Percentiles rank a stretch among this genome's conserved stretches.
phyloP scores from a whole-genome alignment of 2,797 vertebrate species.

The Danio choprae region DNA sequence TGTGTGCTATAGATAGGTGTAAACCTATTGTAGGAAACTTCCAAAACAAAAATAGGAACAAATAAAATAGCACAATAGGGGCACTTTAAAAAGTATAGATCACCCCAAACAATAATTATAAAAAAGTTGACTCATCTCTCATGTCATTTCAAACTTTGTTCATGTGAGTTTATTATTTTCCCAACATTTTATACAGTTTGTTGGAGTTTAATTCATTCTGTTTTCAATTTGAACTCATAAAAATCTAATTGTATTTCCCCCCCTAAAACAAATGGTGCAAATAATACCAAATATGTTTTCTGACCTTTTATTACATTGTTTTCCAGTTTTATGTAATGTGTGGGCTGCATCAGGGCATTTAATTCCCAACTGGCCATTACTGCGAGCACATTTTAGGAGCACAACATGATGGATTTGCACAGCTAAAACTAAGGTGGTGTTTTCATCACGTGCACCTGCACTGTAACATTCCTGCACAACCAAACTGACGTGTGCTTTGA shows the following conservation, averaged over 20 bases:
- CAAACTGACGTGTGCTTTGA: neutral
- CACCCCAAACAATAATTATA: neutral
- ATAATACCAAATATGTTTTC: neutral
- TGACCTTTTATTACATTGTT: neutral
- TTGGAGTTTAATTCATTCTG: neutral
- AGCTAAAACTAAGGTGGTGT: neutral
- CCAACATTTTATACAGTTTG: neutral
- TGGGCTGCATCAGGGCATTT: neutral
- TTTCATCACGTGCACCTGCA: slow-evolving; percentile 12
- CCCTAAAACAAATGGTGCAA: neutral
- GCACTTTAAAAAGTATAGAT: neutral
- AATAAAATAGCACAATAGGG: too few relatives aligned
- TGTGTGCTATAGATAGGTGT: too few relatives aligned
- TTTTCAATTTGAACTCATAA: neutral
- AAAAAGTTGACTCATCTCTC: too few relatives aligned
- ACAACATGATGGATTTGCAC: neutral
- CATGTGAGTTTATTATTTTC: neutral
- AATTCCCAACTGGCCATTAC: neutral
- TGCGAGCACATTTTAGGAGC: neutral
- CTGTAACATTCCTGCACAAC: neutral
- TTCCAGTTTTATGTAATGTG: neutral
- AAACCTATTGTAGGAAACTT: too few relatives aligned
- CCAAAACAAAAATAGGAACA: too few relatives aligned
- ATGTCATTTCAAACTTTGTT: neutral
- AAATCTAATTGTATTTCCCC: neutral